Base-by-base conservation (phyloP, 2,888 invertebrate species). In the Spisula subtruncata region DNA sequence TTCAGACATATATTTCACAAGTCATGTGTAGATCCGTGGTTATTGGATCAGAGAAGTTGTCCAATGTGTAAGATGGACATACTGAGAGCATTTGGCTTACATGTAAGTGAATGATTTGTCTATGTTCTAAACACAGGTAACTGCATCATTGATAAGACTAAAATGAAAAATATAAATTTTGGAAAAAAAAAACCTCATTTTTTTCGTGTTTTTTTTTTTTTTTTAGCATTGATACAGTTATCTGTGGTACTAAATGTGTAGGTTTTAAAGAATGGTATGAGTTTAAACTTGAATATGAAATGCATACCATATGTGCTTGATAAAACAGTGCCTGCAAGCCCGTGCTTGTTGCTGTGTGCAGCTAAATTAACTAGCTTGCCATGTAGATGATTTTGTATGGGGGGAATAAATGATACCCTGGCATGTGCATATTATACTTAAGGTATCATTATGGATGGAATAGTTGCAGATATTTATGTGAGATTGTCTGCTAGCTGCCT, bases 61-160 rank as follows among this genome's bases (percentile, higher is more conserved):
- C 99, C 99, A 16, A 99, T 99, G 98, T 99, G 99, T 97, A 99
- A 99, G 97, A 98, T 98, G 98, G 99, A 99, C 97, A 99, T 99
- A 94, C 97, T 99, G 91, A 98, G 98, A 93, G 97, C 97, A n/a
- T 97, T 97, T 94, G 97, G 97, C 83, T 95, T 97, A 94, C 96
- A 96, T 95, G 96, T 96, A 90, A 93, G 94, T 41, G 41, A 8
- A 8, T 41, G 41, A 41, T 41, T 41, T 41, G n/a, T n/a, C n/a
- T n/a, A n/a, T n/a, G n/a, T n/a, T n/a, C n/a, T n/a, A n/a, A n/a
- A n/a, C n/a, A n/a, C n/a, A n/a, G n/a, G n/a, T n/a, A n/a, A n/a
- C n/a, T n/a, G n/a, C n/a, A n/a, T n/a, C n/a, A n/a, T n/a, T n/a
- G n/a, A n/a, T n/a, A n/a, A n/a, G n/a, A n/a, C n/a, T n/a, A n/a